Conservation (phyloP, 2,888 invertebrate species). For the Nebria salina region DNA sequence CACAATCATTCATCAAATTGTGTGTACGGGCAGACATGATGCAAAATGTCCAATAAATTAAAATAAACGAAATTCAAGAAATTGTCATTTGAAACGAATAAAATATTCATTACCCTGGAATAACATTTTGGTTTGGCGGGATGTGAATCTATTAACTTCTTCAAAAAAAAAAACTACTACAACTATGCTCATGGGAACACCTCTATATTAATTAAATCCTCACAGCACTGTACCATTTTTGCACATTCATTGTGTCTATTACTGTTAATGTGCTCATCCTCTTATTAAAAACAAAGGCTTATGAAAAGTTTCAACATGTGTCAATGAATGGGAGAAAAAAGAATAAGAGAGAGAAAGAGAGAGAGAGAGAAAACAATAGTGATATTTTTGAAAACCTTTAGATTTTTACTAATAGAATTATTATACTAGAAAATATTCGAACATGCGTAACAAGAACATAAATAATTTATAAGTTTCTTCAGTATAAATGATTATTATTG, state of each 20-base stretch:
- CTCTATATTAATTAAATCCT: conserved; percentile 26
- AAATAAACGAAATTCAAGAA: not conserved
- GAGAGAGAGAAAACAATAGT: conserved; percentile 30
- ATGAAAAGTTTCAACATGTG: conserved; percentile 46
- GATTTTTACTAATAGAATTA: conserved; percentile 46
- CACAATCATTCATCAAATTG: no score
- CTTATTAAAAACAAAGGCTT: conserved; percentile 29
- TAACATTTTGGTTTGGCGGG: conserved; percentile 4
- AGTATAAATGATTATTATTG: conserved; percentile 24
- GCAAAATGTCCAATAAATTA: not conserved
- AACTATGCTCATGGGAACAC: conserved; percentile 46
- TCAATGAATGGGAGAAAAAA: conserved; percentile 42
- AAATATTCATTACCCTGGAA: not conserved
- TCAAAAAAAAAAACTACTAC: conserved; percentile 12
- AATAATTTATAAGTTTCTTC: conserved; percentile 37
- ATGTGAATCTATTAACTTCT: conserved; percentile 3
- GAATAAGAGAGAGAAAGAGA: not conserved
- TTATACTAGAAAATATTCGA: conserved; percentile 36
- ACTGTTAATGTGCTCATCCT: conserved; percentile 46
- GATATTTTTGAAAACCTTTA: conserved; percentile 47
- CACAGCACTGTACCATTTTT: conserved; percentile 42
- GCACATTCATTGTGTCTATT: conserved; percentile 41
- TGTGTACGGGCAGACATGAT: not conserved
- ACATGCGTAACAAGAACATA: conserved; percentile 41
- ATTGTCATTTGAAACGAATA: not conserved